Evolutionary conservation across 2,888 invertebrate genomes (phyloP), one percentile per base, ranked within the genome.

Genomic region (Nomada ruficornis): DNA sequence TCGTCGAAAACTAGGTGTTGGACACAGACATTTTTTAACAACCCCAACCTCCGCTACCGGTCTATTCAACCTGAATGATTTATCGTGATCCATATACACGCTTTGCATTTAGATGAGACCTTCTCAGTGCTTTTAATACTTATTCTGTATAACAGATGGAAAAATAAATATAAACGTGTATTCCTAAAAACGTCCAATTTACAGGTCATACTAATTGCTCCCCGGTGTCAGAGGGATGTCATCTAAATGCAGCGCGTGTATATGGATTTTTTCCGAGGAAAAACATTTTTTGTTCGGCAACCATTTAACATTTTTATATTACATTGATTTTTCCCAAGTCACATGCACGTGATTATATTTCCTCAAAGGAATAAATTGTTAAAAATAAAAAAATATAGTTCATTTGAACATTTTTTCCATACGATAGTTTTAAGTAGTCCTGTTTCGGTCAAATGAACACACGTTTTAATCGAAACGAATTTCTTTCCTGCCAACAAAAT

Each of bases 21-120:
- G 50, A 54, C 52, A 11, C 59, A n/a, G 47, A 60, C 69, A 80
- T 23, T 74, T 80, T 80, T 80, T 74, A 74, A 70, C 68, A 64
- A 50, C 13, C 23, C 9, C 18, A n/a, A 54, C 50, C 13, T 1
- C 42, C 44, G 3, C 11, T 26, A 15, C 10, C 47, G 42, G 23
- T 44, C 70, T 23, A 13, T 62, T 20, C 36, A 44, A 26, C 15
- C 44, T 80, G 65, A 65, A 80, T 78, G 78, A 80, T 71, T 71
- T 71, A 78, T 78, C 26, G 5, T 23, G 65, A 70, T 70, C 79
- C 64, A 78, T 80, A 78, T 42, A 10, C 62, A 3, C 18, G 26
- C 5, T 20, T 20, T 36, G 47, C 26, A n/a, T 63, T 50, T n/a
- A 11, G 15, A 54, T 9, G 2, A 18, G 20, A n/a, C 36, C 64